Evolutionary conservation across 2,113 vertebrate genomes (phyloP), one percentile per base, ranked within the genome.

Genomic region (Nothocercus julius): DNA sequence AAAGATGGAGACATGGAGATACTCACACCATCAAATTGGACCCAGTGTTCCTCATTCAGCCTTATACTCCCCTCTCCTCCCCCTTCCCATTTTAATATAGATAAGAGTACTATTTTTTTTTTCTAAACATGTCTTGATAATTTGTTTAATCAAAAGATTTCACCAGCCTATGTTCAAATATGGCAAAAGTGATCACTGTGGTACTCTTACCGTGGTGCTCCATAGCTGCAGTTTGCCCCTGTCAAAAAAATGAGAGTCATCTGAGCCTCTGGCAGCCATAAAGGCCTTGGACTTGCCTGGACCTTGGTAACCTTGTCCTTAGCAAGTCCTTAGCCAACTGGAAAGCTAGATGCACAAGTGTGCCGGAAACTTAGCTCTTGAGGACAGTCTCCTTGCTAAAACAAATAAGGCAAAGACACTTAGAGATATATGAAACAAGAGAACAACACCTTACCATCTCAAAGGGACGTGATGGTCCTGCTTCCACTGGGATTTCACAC

Each of bases 111-210:
- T 1, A 2, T 47, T 19, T 47, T 1, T 0, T 21, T 21, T 30
- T 21, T 5, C 44, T 32, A 24, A 69, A 61, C 11, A 7, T 36
- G 36, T 6, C 28, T 54, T 42, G 8, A 4, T 22, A 2, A 9
- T 64, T 56, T 68, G 4, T 34, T 36, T 13, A 13, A 17, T 19
- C 21, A 59, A 53, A 32, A 22, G 21, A 47, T 81, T 68, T 72
- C 66, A 27, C 34, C 14, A 22, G 21, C 49, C 51, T 36, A 3
- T 0, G 0, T 17, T 10, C 3, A 47, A 24, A 28, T 13, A 2
- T 7, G 27, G 49, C 20, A 68, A 4, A 21, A 38, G 34, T 32
- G 30, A 38, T 5, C 5, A 61, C 2, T 40, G 44, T 7, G 10
- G 14, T 77, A 44, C 47, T 79, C 69, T 18, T 47, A 56, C 3